Base-by-base conservation (phyloP, 2,113 vertebrate species). In the Vimba vimba region DNA sequence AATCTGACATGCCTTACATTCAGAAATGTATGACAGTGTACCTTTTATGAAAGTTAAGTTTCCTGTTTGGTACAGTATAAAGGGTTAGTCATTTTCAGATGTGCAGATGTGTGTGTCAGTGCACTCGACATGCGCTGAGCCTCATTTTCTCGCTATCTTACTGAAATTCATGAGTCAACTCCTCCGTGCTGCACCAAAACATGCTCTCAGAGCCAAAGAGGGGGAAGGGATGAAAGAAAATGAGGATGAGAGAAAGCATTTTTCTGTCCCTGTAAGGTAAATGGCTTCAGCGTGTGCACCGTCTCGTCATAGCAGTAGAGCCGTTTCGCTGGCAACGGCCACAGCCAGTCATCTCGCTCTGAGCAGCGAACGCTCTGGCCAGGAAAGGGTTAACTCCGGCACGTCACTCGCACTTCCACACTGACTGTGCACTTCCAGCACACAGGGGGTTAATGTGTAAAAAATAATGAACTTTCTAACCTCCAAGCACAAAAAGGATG, bases 321-420 rank as follows among this genome's bases (percentile, higher is more conserved):
- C 52, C 39, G 69, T 90, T 85, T 91, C 90, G 83, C 62, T 78
- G 4, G n/a, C 27, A 25, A 71, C 71, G 68, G 77, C 84, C 84
- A 89, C 74, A 88, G 82, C 80, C 79, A 85, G 89, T 87, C 89
- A 88, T 87, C 86, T 87, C 77, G 27, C 8, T 77, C 59, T 84
- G 60, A 78, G 52, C 68, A 23, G 17, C 4, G 66, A 71, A 74
- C 30, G 83, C 30, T 87, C 57, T 73, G 78, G 88, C 17, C 73
- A 90, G 89, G 85, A 87, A 91, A 88, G 91, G 88, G 91, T 91
- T 91, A 91, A 91, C 71, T 86, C 71, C 50, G 30, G 71, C 74
- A 33, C 66, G 62, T 85, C 82, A 84, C 52, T 62, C 19, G 39
- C 13, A 87, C 86, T 90, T 86, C 75, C 75, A 33, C 83, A 85